A percentile compares a stretch with the other conserved stretches of the same genome.
Conservation (phyloP, 2,888 invertebrate species). For the Drosophila colorata region DNA sequence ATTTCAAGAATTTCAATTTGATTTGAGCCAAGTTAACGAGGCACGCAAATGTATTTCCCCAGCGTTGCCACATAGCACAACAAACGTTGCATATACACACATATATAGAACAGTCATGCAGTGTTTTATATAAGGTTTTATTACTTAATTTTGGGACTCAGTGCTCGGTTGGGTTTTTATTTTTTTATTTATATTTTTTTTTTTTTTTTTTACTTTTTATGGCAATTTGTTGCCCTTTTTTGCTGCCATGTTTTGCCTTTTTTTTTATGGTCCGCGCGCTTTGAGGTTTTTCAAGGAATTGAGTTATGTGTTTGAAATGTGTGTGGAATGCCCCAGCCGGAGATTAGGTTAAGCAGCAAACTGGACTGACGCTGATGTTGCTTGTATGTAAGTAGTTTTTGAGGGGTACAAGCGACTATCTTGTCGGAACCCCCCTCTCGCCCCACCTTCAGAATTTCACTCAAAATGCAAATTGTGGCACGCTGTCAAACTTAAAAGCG, state of each 20-base stretch:
- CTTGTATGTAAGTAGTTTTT: not conserved
- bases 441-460: slow-evolving; percentile 15
- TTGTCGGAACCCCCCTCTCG: too few relatives aligned
- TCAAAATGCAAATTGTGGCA: slow-evolving; percentile 64
- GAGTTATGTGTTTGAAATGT: slow-evolving; percentile 26
- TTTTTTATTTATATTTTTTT: slow-evolving; percentile 5
- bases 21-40: slow-evolving; percentile 9
- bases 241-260: slow-evolving; percentile 22
- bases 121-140: not conserved
- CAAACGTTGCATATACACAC: not conserved
- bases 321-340: slow-evolving; percentile 30
- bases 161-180: slow-evolving; percentile 17
- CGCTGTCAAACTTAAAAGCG: slow-evolving; percentile 60
- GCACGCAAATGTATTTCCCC: not conserved
- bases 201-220: slow-evolving; percentile 32
- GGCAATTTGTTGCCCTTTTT: slow-evolving; percentile 60
- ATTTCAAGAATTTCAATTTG: not conserved
- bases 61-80: slow-evolving; percentile 9
- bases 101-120: not conserved
- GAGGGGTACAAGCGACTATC: not conserved
- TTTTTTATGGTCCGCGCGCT: slow-evolving; percentile 40
- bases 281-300: slow-evolving; percentile 48
- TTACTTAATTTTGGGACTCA: slow-evolving; percentile 20
- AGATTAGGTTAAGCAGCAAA: slow-evolving; percentile 42
- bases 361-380: slow-evolving; percentile 15